Evolutionary conservation across 2,113 vertebrate genomes (phyloP).

Genomic region (Passer montanus): DNA sequence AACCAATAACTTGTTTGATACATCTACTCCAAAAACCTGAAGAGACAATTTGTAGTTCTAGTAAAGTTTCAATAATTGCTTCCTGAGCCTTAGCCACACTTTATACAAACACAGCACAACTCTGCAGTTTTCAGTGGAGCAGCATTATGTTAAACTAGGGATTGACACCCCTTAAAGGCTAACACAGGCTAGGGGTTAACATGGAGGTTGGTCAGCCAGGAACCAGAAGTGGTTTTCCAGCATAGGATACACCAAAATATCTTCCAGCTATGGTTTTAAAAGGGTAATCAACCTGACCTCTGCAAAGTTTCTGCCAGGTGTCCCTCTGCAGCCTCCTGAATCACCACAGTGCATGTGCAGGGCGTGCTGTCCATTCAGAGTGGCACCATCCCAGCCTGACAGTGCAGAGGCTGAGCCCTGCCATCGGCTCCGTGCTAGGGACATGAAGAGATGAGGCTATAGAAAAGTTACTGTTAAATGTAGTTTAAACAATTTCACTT

Average conservation of each 20-base stretch:
- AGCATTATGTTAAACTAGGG: background rate
- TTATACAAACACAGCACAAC: background rate
- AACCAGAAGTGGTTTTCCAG: background rate
- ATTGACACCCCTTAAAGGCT: background rate
- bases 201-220: background rate
- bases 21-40: background rate
- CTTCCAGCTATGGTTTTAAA: background rate
- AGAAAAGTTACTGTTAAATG: constrained; percentile 70
- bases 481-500: constrained; percentile 66
- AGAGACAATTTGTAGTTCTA: background rate
- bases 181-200: background rate
- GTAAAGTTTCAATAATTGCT: background rate
- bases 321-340: background rate
- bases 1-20: background rate
- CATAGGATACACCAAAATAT: background rate
- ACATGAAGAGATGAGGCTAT: constrained; percentile 43
- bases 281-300: background rate
- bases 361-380: background rate
- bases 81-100: background rate
- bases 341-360: background rate
- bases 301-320: background rate
- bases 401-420: constrained; percentile 1
- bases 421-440: background rate
- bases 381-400: constrained; percentile 28
- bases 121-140: background rate